Conservation (phyloP, 2,113 vertebrate genomes). For the Phaethon lepturus region DNA sequence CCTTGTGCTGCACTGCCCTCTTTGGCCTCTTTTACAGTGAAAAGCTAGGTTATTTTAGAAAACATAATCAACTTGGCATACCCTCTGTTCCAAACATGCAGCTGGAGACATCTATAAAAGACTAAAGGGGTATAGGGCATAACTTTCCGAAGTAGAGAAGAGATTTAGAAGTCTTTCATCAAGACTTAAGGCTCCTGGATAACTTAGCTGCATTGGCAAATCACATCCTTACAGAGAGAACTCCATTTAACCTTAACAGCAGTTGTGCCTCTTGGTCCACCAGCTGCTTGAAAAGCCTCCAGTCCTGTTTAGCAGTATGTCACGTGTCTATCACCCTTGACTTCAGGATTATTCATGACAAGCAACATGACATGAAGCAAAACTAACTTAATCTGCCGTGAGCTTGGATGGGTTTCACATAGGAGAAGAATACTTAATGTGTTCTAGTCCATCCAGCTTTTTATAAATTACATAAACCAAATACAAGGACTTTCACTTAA, state of each 20-base stretch:
- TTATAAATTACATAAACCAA: background rate
- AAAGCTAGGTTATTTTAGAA: background rate
- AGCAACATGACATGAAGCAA: background rate
- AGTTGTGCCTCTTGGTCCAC: background rate
- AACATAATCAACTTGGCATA: background rate
- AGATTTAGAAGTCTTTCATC: background rate
- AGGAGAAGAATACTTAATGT: background rate
- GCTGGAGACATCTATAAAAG: background rate
- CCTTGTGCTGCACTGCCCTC: slow-evolving; percentile 59
- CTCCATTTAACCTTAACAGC: background rate
- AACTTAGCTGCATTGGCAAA: background rate
- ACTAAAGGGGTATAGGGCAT: background rate
- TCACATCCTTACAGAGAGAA: background rate
- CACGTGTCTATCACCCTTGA: background rate
- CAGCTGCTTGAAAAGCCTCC: background rate
- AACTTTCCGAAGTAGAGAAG: slow-evolving; percentile 1
- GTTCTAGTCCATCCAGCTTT: background rate
- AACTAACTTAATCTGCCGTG: background rate
- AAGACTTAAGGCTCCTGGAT: background rate
- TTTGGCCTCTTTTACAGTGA: slow-evolving; percentile 36
- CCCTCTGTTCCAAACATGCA: background rate
- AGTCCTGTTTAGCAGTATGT: background rate
- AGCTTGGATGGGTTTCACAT: background rate
- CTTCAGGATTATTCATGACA: slow-evolving; percentile 7
- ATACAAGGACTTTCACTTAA: background rate